Evolutionary conservation across 2,797 vertebrate species (phyloP).

Genomic region (Phataginus tetradactyla): DNA sequence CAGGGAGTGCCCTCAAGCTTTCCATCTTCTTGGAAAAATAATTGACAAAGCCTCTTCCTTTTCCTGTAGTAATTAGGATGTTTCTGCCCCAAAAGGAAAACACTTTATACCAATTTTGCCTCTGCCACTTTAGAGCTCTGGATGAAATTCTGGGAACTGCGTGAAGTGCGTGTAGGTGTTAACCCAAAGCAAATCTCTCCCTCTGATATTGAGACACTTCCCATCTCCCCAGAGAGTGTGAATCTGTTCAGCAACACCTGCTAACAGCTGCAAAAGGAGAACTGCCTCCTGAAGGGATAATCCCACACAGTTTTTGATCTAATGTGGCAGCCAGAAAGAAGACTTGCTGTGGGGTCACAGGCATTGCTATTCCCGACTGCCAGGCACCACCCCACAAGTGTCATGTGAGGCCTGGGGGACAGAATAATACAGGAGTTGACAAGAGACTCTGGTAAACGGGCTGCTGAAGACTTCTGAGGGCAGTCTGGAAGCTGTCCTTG

Average conservation of each 20-base stretch:
- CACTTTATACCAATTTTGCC: background rate
- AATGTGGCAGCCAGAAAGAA: conserved; percentile 48
- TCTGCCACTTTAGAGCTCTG: background rate
- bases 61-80: conserved; percentile 46
- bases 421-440: background rate
- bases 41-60: conserved; percentile 44
- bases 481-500: background rate
- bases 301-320: conserved; percentile 22
- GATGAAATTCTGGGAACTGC: background rate
- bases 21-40: conserved; percentile 43
- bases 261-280: background rate
- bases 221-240: conserved; percentile 49
- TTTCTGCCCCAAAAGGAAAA: conserved; percentile 42
- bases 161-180: background rate
- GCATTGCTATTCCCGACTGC: background rate
- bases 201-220: background rate
- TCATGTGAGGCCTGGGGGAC: background rate
- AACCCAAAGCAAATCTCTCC: background rate
- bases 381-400: background rate
- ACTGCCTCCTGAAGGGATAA: conserved; percentile 51
- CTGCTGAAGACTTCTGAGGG: conserved; percentile 20
- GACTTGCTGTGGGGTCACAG: background rate
- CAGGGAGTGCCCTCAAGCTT: conserved; percentile 17
- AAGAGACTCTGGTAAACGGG: background rate
- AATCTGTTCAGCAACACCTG: conserved; percentile 63